Conservation (phyloP, 1,140 invertebrate species). For the Dysdera silvatica region DNA sequence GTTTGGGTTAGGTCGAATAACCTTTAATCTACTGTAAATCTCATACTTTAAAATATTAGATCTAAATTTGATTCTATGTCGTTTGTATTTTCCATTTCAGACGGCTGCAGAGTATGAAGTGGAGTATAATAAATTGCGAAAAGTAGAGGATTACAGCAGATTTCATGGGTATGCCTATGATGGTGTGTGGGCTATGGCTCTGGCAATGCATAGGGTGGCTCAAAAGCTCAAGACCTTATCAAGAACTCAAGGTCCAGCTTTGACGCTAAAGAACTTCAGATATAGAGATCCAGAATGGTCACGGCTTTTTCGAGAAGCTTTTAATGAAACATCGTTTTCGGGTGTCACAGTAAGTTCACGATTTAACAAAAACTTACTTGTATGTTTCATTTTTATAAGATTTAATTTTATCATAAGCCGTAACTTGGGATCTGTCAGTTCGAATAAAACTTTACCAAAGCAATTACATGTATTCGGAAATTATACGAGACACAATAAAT, state of each 20-base stretch:
- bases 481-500: too few species aligned
- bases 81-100: conserved; percentile 48
- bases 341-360: conserved; percentile 83
- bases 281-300: conserved; percentile 84
- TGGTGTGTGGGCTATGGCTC: conserved; percentile 89
- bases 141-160: conserved; percentile 74
- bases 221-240: conserved; percentile 49
- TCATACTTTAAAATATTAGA: not conserved
- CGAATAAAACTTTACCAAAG: conserved; percentile 8
- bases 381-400: not conserved
- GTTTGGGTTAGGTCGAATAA: conserved; percentile 20
- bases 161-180: conserved; percentile 97
- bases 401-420: not conserved
- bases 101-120: conserved; percentile 76
- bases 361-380: too few species aligned
- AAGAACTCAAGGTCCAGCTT: conserved; percentile 7
- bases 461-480: too few species aligned
- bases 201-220: conserved; percentile 79
- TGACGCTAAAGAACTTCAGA: conserved; percentile 59
- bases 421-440: conserved; percentile 1
- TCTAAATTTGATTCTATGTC: not conserved
- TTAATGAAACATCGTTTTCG: conserved; percentile 83
- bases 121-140: conserved; percentile 71
- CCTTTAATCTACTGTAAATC: not conserved
- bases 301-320: conserved; percentile 70